Conservation (phyloP, 2,888 invertebrate genomes). For the Hypomecis atomaria region DNA sequence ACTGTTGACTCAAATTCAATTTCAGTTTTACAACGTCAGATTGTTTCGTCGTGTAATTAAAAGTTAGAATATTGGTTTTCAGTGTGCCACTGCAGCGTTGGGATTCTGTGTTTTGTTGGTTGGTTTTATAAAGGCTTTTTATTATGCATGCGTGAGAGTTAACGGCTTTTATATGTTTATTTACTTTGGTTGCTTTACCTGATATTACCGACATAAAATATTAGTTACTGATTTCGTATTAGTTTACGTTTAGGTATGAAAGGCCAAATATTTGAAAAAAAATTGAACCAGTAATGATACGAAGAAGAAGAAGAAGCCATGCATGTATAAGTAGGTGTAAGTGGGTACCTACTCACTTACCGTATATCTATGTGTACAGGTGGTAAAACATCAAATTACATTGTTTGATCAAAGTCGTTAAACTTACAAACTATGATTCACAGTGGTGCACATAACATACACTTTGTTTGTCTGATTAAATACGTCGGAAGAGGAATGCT, state of each 20-base stretch:
- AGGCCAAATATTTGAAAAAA: too few relatives aligned
- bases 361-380: background rate
- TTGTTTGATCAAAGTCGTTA: conserved; percentile 6
- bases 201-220: too few relatives aligned
- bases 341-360: too few relatives aligned
- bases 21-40: conserved; percentile 41
- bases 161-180: background rate
- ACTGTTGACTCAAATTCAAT: conserved; percentile 39
- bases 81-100: conserved; percentile 6
- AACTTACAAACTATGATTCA: conserved; percentile 12
- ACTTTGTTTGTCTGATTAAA: conserved; percentile 37
- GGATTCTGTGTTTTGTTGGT: conserved; percentile 7
- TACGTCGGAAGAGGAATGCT: conserved; percentile 20
- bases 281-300: too few relatives aligned
- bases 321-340: too few relatives aligned
- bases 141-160: background rate
- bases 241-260: too few relatives aligned
- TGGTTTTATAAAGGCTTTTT: conserved; percentile 3
- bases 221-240: too few relatives aligned
- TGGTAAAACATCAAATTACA: background rate
- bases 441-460: conserved; percentile 32
- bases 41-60: conserved; percentile 38
- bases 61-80: conserved; percentile 34
- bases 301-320: too few relatives aligned
- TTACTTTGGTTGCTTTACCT: too few relatives aligned